These are phyloP conservation scores for Phortica variegata DNA, from an alignment of 1,140 invertebrate species.

Conservation along the genomic window DNA sequence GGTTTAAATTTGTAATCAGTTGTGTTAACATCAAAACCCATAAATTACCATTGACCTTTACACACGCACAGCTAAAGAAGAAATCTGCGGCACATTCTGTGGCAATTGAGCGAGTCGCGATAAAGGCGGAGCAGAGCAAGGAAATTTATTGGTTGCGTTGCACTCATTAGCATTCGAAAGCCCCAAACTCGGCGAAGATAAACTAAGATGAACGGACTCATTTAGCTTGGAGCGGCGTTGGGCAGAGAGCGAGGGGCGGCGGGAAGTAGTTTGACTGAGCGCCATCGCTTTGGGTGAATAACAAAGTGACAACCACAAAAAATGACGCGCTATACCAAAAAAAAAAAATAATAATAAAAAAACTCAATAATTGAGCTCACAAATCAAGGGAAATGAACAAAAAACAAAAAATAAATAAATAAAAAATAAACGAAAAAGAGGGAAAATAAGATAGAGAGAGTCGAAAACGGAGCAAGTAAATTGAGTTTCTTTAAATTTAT, in stretches of 20 bases:
- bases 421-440: too few relatives aligned
- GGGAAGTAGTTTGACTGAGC: constrained; percentile 2
- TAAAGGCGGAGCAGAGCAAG: constrained; percentile 49
- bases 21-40: constrained; percentile 44
- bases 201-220: constrained; percentile 41
- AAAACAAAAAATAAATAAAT: too few relatives aligned
- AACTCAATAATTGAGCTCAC: constrained; percentile 49
- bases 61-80: constrained; percentile 17
- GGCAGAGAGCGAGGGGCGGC: background rate
- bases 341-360: constrained; percentile 19
- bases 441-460: too few relatives aligned
- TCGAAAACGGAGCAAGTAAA: constrained; percentile 45
- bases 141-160: constrained; percentile 54
- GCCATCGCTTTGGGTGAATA: constrained; percentile 51
- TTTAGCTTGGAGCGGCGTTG: constrained; percentile 15
- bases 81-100: background rate
- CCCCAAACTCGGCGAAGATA: constrained; percentile 26
- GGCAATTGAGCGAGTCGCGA: constrained; percentile 34
- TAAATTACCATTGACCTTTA: constrained; percentile 49
- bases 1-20: constrained; percentile 46
- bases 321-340: constrained; percentile 21
- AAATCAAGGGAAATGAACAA: constrained; percentile 38
- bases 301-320: constrained; percentile 54
- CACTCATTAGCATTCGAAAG: constrained; percentile 54
- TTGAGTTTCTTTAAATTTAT: constrained; percentile 54